Conservation (phyloP, 2,113 vertebrate species). For the Pristiophorus japonicus region DNA sequence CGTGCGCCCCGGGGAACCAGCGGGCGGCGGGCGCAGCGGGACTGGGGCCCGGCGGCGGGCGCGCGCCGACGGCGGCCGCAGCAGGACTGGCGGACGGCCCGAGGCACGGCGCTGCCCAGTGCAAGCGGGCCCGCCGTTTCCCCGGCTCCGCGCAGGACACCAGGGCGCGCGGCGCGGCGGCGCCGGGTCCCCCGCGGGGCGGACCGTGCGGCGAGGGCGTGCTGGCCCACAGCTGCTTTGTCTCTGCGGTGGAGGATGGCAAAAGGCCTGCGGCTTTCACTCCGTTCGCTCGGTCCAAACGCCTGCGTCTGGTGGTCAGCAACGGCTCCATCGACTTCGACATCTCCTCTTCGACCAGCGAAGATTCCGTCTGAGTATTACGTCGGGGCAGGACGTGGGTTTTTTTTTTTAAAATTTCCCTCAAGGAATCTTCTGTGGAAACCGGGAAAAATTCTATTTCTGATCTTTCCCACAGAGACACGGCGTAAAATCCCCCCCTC, state of each 20-base stretch:
- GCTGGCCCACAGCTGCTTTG: background rate
- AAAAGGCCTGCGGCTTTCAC: constrained; percentile 49
- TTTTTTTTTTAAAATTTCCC: no score
- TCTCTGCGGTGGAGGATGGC: constrained; percentile 25
- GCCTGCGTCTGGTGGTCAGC: constrained; percentile 56
- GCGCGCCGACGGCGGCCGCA: background rate
- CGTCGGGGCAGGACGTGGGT: background rate
- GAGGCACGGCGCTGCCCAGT: background rate
- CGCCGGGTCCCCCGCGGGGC: background rate
- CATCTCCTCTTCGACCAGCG: constrained; percentile 43
- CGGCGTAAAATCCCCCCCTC: background rate
- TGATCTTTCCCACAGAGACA: background rate
- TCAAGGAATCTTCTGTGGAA: background rate
- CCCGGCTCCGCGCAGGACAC: background rate
- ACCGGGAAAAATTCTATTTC: background rate
- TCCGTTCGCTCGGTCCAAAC: constrained; percentile 54
- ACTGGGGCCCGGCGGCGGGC: no score
- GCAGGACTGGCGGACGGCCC: no score
- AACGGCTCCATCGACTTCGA: constrained; percentile 57
- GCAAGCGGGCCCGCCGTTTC: background rate
- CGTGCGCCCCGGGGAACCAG: background rate
- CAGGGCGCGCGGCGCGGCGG: background rate
- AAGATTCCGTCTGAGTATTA: constrained; percentile 41
- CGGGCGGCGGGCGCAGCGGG: background rate
- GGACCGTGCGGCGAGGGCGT: background rate